These are phyloP conservation scores for Xestia ashworthii DNA, from an alignment of 2,888 invertebrate species.

Conservation along the genomic window DNA sequence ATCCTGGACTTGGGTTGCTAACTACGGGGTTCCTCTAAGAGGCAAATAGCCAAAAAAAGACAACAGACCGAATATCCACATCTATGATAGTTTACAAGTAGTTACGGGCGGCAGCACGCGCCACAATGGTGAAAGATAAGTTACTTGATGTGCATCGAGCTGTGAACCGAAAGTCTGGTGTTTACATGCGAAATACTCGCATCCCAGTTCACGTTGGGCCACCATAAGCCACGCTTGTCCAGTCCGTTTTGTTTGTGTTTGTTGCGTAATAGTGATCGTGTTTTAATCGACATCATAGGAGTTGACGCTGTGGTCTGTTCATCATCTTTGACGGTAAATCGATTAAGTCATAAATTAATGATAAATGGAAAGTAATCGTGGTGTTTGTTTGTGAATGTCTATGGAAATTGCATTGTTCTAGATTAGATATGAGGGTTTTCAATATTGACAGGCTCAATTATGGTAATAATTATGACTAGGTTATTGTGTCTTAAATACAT, in stretches of 20 bases:
- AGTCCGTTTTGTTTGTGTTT: slow-evolving; percentile 68
- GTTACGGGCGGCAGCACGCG: slow-evolving; percentile 84
- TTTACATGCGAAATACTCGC: slow-evolving; percentile 88
- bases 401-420: slow-evolving; percentile 35
- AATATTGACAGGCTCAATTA: background rate
- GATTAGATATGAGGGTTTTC: slow-evolving; percentile 46
- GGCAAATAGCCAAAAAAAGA: slow-evolving; percentile 25
- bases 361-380: background rate
- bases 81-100: slow-evolving; percentile 74
- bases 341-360: slow-evolving; percentile 4
- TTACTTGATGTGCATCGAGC: slow-evolving; percentile 90
- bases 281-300: slow-evolving; percentile 46
- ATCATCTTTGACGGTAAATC: slow-evolving; percentile 66
- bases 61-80: slow-evolving; percentile 64
- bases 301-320: slow-evolving; percentile 57
- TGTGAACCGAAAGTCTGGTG: slow-evolving; percentile 90
- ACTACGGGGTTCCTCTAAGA: slow-evolving; percentile 39
- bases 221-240: slow-evolving; percentile 82
- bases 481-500: background rate
- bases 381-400: slow-evolving; percentile 18
- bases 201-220: slow-evolving; percentile 86
- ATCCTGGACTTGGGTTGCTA: background rate
- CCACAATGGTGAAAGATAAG: slow-evolving; percentile 91
- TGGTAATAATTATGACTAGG: background rate
- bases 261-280: slow-evolving; percentile 67